Conservation (phyloP, 2,113 vertebrate genomes). For the Trogon surrucura region DNA sequence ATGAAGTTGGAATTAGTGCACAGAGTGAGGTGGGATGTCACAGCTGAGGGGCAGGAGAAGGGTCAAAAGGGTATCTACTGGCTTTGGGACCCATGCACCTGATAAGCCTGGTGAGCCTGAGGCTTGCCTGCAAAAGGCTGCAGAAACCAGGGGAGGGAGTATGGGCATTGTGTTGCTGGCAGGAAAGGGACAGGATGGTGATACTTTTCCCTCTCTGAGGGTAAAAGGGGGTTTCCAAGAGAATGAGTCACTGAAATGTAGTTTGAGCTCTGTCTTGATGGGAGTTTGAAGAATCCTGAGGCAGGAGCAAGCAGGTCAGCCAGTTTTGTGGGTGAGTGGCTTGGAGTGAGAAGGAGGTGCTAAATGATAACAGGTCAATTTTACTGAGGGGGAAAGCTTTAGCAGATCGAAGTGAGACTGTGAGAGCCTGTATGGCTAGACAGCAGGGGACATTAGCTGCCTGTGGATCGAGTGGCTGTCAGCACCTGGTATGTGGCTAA, state of each 20-base stretch:
- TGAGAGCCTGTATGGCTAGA: neutral
- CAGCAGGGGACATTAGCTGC: neutral
- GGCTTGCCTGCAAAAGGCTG: neutral
- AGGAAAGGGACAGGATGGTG: neutral
- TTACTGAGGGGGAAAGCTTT: neutral
- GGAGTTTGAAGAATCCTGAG: neutral
- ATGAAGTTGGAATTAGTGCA: neutral
- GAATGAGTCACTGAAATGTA: neutral
- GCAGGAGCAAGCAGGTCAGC: neutral
- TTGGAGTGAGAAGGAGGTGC: neutral
- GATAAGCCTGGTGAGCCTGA: neutral
- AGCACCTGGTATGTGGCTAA: neutral
- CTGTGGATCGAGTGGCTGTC: neutral
- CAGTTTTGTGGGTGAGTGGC: neutral
- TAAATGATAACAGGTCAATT: neutral
- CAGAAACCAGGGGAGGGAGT: neutral
- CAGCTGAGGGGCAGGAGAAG: neutral
- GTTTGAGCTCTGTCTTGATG: accelerated
- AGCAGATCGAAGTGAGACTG: neutral
- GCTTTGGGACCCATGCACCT: neutral
- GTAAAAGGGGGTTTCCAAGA: neutral
- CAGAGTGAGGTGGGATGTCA: neutral
- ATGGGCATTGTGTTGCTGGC: neutral
- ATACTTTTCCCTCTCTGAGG: neutral
- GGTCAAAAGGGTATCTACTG: neutral